A percentile compares a stretch with the other conserved stretches of the same genome.
Evolutionary conservation across 1,140 invertebrate genomes (phyloP).

Genomic region (Bradysia coprophila): DNA sequence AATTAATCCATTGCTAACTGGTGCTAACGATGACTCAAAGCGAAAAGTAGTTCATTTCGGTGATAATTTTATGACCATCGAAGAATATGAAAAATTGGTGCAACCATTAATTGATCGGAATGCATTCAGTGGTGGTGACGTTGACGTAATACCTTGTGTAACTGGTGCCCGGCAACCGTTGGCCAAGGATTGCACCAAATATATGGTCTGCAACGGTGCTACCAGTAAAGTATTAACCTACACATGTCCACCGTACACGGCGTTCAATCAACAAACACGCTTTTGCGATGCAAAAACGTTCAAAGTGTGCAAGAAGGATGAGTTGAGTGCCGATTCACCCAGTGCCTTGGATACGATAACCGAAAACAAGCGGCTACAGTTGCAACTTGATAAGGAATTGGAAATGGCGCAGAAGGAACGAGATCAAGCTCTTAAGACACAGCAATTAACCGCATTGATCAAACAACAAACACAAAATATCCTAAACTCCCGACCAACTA

Average conservation of each 20-base stretch:
- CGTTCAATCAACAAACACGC: conserved; percentile 25
- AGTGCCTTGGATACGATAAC: conserved; percentile 11
- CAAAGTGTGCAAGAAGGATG: conserved; percentile 12
- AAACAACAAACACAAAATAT: background rate
- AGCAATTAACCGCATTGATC: conserved; percentile 3
- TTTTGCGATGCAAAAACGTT: conserved; percentile 25
- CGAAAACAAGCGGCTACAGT: conserved; percentile 13
- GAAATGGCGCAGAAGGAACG: conserved; percentile 14
- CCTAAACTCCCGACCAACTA: background rate
- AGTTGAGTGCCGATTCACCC: conserved; percentile 1
- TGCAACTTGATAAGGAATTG: conserved; percentile 15
- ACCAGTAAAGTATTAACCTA: conserved; percentile 24
- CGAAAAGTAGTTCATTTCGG: conserved; percentile 14
- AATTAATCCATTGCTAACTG: no score
- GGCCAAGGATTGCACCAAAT: conserved; percentile 27
- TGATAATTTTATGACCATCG: conserved; percentile 18
- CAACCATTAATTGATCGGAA: background rate
- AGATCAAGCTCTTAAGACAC: conserved; percentile 15
- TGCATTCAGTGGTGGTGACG: conserved; percentile 6
- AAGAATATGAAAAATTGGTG: conserved; percentile 15
- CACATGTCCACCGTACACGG: conserved; percentile 26
- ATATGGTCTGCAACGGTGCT: conserved; percentile 28
- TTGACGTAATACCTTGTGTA: conserved; percentile 25
- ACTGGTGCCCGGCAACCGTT: conserved; percentile 26
- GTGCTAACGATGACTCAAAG: background rate